Percentiles rank a stretch among this genome's conserved stretches.
Evolutionary conservation across 2,888 invertebrate species (phyloP).

Genomic region (Megaustenia siamemsis): DNA sequence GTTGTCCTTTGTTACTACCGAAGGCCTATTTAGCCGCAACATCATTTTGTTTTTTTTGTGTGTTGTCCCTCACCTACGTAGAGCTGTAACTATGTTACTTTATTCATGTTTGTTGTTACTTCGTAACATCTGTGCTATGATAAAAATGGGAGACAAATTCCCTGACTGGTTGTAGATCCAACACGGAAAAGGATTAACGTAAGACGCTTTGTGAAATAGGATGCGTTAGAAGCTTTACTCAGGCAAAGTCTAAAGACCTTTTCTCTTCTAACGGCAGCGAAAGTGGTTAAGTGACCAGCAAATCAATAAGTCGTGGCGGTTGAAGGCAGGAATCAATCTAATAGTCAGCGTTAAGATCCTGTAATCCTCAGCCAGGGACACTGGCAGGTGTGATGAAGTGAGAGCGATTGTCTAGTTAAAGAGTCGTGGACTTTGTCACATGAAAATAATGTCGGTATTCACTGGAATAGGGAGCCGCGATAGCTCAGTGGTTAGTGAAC

Average conservation of each 20-base stretch:
- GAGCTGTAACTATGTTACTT: too few species aligned
- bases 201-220: slow-evolving; percentile 28
- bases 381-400: neutral
- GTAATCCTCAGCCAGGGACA: neutral
- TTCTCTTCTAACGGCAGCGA: neutral
- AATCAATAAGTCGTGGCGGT: slow-evolving; percentile 21
- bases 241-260: slow-evolving; percentile 7
- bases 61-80: too few species aligned
- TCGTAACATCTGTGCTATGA: neutral
- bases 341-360: neutral
- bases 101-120: too few species aligned
- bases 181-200: slow-evolving; percentile 1
- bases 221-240: slow-evolving; percentile 7
- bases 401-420: too few species aligned
- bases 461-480: too few species aligned
- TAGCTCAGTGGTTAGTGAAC: too few species aligned
- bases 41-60: too few species aligned
- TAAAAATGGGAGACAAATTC: neutral
- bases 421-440: too few species aligned
- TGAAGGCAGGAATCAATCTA: slow-evolving; percentile 42
- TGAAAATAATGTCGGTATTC: too few species aligned
- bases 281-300: slow-evolving; percentile 14
- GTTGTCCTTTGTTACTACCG: too few species aligned
- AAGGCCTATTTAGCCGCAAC: too few species aligned
- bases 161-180: neutral